Evolutionary conservation across 2,797 vertebrate species (phyloP).

Genomic region (Pseudochirops cupreus): DNA sequence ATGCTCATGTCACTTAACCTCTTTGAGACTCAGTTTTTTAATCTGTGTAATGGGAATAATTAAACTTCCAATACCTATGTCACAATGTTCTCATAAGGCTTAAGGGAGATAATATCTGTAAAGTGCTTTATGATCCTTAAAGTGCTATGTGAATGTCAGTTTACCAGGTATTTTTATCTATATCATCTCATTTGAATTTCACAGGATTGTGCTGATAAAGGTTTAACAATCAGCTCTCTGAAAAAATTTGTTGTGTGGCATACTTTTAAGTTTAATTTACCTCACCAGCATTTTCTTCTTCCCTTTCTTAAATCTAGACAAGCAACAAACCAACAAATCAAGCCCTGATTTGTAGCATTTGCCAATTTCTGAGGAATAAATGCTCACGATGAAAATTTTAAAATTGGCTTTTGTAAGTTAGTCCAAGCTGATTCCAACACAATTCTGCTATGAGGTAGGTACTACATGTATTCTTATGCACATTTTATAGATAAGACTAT

Average conservation of each 20-base stretch:
- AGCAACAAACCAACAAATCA: not conserved
- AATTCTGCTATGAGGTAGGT: not conserved
- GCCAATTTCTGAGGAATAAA: not conserved
- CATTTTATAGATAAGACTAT: not conserved
- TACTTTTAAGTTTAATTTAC: not conserved
- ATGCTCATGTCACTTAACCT: not conserved
- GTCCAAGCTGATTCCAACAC: not conserved
- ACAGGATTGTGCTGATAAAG: not conserved
- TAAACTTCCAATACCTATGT: not conserved
- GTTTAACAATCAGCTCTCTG: not conserved
- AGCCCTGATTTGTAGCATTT: not conserved
- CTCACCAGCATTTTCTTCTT: not conserved
- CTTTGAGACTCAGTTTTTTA: not conserved
- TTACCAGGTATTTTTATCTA: not conserved
- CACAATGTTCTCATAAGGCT: not conserved
- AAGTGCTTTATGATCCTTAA: not conserved
- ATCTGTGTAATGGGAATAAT: not conserved
- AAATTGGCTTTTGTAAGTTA: not conserved
- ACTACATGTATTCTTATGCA: not conserved
- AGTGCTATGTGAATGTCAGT: not conserved
- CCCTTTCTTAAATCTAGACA: not conserved
- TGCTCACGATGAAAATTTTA: not conserved
- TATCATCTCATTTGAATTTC: not conserved
- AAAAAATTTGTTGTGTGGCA: not conserved
- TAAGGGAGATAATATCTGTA: not conserved